Base-by-base conservation (phyloP, 2,113 vertebrate species). In the Hemichromis elongatus region DNA sequence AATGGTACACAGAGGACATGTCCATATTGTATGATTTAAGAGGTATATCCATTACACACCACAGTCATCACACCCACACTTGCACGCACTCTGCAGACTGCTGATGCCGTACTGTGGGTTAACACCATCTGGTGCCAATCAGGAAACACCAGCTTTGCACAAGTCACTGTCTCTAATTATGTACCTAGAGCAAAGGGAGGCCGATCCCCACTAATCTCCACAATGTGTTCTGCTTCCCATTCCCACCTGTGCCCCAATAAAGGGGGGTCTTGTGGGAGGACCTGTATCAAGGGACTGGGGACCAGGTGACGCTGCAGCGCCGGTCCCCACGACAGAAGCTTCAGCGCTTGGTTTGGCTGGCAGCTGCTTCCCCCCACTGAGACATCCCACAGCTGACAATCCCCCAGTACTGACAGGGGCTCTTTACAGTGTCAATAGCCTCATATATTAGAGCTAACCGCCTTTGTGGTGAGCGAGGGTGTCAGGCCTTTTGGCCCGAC, bases 371-470 rank as follows among this genome's bases (percentile, higher is more conserved):
- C 94, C 94, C 95, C 95, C 90, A 95, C 95, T 96, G 96, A 95
- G 96, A 96, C 95, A 81, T 96, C 95, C 94, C 93, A 95, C 96
- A 96, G 96, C 96, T 96, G 96, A 96, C 95, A 94, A 91, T 89
- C 90, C 92, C 92, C 89, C 80, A 85, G 86, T 73, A 90, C 88
- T 95, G 95, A 96, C 95, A 95, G 95, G 94, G 92, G 92, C 93
- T 94, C 95, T 95, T 96, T 96, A 95, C 94, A 94, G 90, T 96
- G 95, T 96, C 95, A 96, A 96, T 96, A 93, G 95, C 92, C 95
- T 94, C 95, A 96, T 97, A 96, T 96, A 96, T 97, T 96, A 96
- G 94, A 94, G 94, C 94, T 96, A 96, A 97, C 95, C 94, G 96
- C 96, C 93, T 96, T 97, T 97, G 96, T 97, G 94, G 89, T 26